Evolutionary conservation across 1,140 invertebrate genomes (phyloP).

Genomic region (Gryon sp.): DNA sequence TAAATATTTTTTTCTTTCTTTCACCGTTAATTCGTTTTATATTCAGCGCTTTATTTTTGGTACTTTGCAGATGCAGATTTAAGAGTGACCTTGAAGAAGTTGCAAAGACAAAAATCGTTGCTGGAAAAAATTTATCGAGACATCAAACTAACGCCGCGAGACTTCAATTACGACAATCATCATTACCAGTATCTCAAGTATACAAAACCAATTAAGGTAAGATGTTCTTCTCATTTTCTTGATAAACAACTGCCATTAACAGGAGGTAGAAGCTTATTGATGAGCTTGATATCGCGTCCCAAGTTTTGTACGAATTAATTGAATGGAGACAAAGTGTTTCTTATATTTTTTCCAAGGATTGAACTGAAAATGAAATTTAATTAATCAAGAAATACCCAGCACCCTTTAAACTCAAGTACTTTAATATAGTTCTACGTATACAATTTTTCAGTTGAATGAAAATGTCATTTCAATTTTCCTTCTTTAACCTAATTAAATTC

Average conservation of each 20-base stretch:
- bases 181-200: conserved; percentile 90
- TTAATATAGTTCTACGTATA: too few species aligned
- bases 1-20: conserved; percentile 1
- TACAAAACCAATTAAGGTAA: conserved; percentile 85
- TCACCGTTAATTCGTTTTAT: neutral
- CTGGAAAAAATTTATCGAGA: conserved; percentile 83
- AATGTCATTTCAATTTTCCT: too few species aligned
- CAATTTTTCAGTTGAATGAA: too few species aligned
- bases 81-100: conserved; percentile 82
- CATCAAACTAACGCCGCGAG: conserved; percentile 85
- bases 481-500: too few species aligned
- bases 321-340: conserved; percentile 4
- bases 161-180: conserved; percentile 90
- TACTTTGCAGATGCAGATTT: conserved; percentile 79
- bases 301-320: conserved; percentile 36
- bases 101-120: conserved; percentile 82
- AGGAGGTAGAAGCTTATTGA: conserved; percentile 21
- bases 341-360: neutral
- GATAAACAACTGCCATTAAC: conserved; percentile 19
- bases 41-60: neutral
- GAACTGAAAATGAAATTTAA: too few species aligned
- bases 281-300: conserved; percentile 10
- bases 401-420: too few species aligned
- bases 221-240: conserved; percentile 55
- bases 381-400: too few species aligned